Evolutionary conservation across 2,888 invertebrate genomes (phyloP).

Genomic region (Flabesymbios commensalis): DNA sequence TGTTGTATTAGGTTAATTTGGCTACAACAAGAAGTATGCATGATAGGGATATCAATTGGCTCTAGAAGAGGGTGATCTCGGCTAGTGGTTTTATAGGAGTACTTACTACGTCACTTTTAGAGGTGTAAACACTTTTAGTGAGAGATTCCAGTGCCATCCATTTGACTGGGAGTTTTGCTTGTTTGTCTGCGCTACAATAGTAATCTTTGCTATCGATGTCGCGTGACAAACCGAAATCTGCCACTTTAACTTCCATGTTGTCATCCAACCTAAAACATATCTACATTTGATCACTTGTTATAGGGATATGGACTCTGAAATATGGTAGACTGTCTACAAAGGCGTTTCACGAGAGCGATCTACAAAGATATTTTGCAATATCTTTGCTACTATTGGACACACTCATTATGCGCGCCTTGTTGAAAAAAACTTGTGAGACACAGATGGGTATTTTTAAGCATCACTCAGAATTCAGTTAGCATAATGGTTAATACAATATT

Average conservation of each 20-base stretch:
- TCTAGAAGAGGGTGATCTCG: background rate
- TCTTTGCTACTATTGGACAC: too few relatives aligned
- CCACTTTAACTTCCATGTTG: conserved; percentile 57
- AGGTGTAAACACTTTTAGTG: conserved; percentile 39
- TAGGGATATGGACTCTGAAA: too few relatives aligned
- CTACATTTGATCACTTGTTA: conserved; percentile 20
- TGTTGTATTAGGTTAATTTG: too few relatives aligned
- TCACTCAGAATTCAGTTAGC: too few relatives aligned
- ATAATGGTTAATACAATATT: too few relatives aligned
- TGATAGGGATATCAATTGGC: background rate
- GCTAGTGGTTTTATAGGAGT: background rate
- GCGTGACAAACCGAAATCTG: conserved; percentile 64
- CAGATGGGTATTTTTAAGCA: too few relatives aligned
- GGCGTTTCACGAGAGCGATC: too few relatives aligned
- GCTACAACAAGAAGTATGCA: background rate
- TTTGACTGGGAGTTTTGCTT: conserved; percentile 52
- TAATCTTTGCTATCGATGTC: conserved; percentile 62
- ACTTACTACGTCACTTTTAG: conserved; percentile 55
- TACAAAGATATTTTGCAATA: too few relatives aligned
- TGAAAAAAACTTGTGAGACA: too few relatives aligned
- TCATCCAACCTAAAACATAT: conserved; percentile 51
- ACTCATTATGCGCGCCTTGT: too few relatives aligned
- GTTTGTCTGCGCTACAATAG: conserved; percentile 39
- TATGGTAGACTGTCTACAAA: too few relatives aligned
- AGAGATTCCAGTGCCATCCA: conserved; percentile 60